Evolutionary conservation across 2,888 invertebrate genomes (phyloP), one percentile per base, ranked within the genome.

Genomic region (Pollenia labialis): DNA sequence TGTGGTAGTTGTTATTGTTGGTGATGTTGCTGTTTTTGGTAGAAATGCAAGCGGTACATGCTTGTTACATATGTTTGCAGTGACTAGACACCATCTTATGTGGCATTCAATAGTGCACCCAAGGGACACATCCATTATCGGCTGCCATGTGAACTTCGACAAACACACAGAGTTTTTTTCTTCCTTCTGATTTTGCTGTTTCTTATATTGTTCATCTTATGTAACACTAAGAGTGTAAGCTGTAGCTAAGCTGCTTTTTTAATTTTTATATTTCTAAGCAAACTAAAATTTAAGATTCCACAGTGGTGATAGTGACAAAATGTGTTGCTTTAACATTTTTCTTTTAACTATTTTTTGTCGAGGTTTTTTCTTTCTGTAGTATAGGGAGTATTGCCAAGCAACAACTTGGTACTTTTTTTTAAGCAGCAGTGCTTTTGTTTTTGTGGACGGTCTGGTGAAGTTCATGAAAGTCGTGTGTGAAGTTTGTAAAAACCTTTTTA

Each of bases 391-490:
- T 32, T 9, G 16, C 48, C 14, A 80, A 46, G 80, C 75, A 83
- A 84, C 71, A 52, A 60, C 14, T 60, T 72, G 58, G 58, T 16
- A 48, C 32, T 32, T 64, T 80, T 77, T 40, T 18, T 60, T 40
- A 62, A 48, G 81, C 58, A 56, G n/a, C 54, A 54, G 12, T 48
- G 62, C 42, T 58, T 82, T 76, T 64, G 32, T 54, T 71, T 68
- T 81, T 76, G 58, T 69, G 75, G 42, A 44, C 79, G 85, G 40
- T 69, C 74, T 77, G 62, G 40, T 54, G 71, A 82, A 85, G 68
- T 85, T 87, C 88, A 88, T 85, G 88, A 87, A 86, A 85, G 87
- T 88, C 88, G 88, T 88, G 87, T 87, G 85, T 83, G 86, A 87
- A 86, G 85, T 85, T 87, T 83, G 81, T 69, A 81, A 84, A 81